Conservation (phyloP, 2,888 invertebrate species). For the Artemia sinica region DNA sequence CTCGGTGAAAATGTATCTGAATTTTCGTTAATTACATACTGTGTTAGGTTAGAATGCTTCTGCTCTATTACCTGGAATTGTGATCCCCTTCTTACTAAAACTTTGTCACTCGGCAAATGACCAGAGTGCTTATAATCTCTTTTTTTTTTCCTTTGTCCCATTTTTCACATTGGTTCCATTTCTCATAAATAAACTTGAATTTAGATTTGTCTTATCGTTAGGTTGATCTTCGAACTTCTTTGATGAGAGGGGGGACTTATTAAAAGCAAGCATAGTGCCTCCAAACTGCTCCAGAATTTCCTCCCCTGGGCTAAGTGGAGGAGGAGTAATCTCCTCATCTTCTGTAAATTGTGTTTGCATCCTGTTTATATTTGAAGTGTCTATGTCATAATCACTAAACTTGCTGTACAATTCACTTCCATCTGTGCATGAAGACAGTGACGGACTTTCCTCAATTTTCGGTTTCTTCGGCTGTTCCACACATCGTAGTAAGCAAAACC, state of each 20-base stretch:
- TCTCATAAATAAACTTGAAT: too few relatives aligned
- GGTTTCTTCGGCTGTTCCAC: constrained; percentile 16
- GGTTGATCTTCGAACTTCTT: too few relatives aligned
- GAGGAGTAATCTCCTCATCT: constrained; percentile 18
- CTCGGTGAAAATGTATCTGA: too few relatives aligned
- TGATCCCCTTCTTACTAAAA: neutral
- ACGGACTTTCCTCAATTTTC: neutral
- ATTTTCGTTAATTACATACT: too few relatives aligned
- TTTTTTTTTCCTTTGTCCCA: too few relatives aligned
- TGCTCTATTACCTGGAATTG: neutral
- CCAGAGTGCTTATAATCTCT: neutral
- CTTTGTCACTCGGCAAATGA: neutral
- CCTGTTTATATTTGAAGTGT: constrained; percentile 6
- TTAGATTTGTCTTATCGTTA: too few relatives aligned
- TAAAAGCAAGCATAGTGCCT: neutral
- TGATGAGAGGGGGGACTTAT: too few relatives aligned
- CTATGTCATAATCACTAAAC: constrained; percentile 18
- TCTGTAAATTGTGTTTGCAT: neutral
- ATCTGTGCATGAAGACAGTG: neutral
- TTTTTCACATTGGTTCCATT: too few relatives aligned
- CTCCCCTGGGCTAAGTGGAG: constrained; percentile 19
- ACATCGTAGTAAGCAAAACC: constrained; percentile 22
- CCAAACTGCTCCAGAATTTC: neutral
- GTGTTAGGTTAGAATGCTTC: too few relatives aligned
- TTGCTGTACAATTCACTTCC: constrained; percentile 19